Conservation (phyloP, 2,888 invertebrate species). For the Caenorhabditis panamensis region DNA sequence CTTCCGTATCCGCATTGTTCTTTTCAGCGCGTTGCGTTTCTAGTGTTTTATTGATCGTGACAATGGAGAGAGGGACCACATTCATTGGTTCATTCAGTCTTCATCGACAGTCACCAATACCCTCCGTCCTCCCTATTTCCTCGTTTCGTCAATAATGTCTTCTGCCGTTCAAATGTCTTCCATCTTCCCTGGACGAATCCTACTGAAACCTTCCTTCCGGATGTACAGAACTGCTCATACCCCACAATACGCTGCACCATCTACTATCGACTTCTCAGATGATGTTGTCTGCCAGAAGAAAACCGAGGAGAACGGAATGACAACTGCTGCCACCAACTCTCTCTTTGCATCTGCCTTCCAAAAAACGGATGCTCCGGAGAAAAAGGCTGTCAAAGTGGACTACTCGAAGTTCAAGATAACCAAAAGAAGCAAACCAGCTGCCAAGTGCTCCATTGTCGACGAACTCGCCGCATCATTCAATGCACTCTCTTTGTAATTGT, state of each 20-base stretch:
- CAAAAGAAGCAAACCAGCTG: background rate
- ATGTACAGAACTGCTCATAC: background rate
- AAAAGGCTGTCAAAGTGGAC: background rate
- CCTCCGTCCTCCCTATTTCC: no score
- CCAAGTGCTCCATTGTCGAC: background rate
- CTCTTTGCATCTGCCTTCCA: background rate
- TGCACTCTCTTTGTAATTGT: background rate
- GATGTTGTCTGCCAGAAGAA: background rate
- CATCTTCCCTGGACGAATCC: background rate
- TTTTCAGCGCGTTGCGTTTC: no score
- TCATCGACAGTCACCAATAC: no score
- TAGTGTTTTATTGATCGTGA: no score
- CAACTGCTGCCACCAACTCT: background rate
- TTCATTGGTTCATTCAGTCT: background rate
- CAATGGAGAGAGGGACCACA: no score
- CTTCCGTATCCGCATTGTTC: no score
- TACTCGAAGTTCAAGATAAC: background rate
- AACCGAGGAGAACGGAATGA: background rate
- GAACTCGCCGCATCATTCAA: background rate
- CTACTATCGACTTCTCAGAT: background rate
- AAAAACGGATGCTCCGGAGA: background rate
- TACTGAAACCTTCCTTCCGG: background rate
- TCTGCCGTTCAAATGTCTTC: background rate
- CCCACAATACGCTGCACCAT: background rate
- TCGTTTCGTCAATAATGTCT: background rate